Evolutionary conservation across 2,797 vertebrate genomes (phyloP).

Genomic region (Craterocephalus amniculus): DNA sequence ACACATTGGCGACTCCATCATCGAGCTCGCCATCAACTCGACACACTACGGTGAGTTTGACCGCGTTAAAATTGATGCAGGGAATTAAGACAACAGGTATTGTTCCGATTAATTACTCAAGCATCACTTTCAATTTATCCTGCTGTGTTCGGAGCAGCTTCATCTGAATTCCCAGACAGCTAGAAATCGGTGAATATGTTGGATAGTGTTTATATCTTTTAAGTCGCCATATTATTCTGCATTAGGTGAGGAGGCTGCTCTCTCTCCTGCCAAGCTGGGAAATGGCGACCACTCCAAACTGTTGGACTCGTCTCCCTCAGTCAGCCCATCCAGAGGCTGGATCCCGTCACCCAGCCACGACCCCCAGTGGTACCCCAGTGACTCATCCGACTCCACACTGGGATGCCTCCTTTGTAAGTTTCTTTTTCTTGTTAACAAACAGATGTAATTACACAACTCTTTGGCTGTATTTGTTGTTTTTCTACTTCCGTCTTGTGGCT

Average conservation of each 20-base stretch:
- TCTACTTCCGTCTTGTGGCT: background rate
- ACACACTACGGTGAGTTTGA: constrained; percentile 89
- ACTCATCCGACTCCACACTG: constrained; percentile 94
- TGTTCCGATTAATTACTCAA: background rate
- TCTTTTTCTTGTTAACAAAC: background rate
- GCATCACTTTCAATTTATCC: background rate
- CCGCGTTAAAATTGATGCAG: background rate
- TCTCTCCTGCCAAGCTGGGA: constrained; percentile 94
- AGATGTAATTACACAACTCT: too few relatives aligned
- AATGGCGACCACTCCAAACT: constrained; percentile 92
- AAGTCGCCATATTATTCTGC: background rate
- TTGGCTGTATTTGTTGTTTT: too few relatives aligned
- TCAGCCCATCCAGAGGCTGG: constrained; percentile 94
- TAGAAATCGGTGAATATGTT: background rate
- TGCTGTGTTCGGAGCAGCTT: background rate
- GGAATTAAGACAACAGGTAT: background rate
- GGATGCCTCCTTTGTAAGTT: constrained; percentile 95
- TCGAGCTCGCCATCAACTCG: constrained; percentile 98
- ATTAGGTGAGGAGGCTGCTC: constrained; percentile 90
- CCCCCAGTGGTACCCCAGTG: constrained; percentile 98
- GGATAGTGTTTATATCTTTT: background rate
- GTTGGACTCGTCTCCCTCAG: constrained; percentile 90
- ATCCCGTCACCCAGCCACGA: constrained; percentile 97
- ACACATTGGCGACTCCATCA: constrained; percentile 98
- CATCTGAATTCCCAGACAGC: background rate